Percentiles rank a stretch among this genome's conserved stretches.
These are phyloP conservation scores for Brenthis hecate DNA, from an alignment of 2,888 invertebrate genomes.

Conservation along the genomic window DNA sequence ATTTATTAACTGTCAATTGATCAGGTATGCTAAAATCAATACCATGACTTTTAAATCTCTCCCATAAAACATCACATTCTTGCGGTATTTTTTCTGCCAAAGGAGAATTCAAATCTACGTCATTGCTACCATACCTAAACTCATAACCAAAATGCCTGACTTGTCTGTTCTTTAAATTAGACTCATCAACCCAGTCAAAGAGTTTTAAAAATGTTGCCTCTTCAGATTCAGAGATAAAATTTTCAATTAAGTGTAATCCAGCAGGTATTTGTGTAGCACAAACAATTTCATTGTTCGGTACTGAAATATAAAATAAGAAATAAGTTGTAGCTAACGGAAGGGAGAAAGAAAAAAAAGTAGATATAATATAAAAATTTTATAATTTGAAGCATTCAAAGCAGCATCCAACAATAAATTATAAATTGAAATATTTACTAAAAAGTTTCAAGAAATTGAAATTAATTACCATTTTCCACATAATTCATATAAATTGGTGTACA, in stretches of 20 bases:
- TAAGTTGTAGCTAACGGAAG: too few relatives aligned
- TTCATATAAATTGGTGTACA: conserved; percentile 42
- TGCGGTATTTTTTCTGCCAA: conserved; percentile 86
- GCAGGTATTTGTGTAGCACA: conserved; percentile 77
- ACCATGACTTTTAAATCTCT: conserved; percentile 72
- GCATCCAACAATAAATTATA: background rate
- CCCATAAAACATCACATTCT: conserved; percentile 86
- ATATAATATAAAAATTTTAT: too few relatives aligned
- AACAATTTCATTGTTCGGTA: conserved; percentile 63
- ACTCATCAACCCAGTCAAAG: conserved; percentile 77
- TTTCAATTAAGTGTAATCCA: conserved; percentile 86
- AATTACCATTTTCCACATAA: conserved; percentile 33
- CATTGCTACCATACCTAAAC: conserved; percentile 93
- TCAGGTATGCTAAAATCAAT: conserved; percentile 83
- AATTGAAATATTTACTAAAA: background rate
- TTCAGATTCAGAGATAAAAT: conserved; percentile 88
- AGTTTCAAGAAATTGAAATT: background rate
- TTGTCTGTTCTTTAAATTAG: conserved; percentile 88
- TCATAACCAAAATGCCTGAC: conserved; percentile 96
- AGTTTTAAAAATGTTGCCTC: conserved; percentile 83
- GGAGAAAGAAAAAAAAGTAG: too few relatives aligned
- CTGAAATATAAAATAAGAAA: conserved; percentile 51
- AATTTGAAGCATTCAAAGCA: background rate
- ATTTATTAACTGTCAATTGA: conserved; percentile 93
- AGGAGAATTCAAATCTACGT: conserved; percentile 88